A percentile compares a stretch with the other conserved stretches of the same genome.
Evolutionary conservation across 2,888 invertebrate species (phyloP).

Genomic region (Seladonia tumulorum): DNA sequence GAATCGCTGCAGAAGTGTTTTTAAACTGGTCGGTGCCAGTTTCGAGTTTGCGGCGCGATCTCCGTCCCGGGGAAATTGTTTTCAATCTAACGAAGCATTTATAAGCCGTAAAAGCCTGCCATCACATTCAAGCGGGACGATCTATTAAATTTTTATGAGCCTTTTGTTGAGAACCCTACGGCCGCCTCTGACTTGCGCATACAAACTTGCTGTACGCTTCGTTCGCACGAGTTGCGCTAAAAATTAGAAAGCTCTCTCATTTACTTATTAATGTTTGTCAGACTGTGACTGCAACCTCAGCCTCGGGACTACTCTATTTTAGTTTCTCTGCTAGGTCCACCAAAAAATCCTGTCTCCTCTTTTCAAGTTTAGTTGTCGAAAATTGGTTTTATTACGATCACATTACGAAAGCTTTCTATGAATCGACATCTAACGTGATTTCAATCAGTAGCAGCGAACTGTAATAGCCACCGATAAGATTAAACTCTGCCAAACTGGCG

Average conservation of each 20-base stretch:
- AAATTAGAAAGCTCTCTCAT: neutral
- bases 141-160: conserved; percentile 82
- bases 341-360: neutral
- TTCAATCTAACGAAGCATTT: conserved; percentile 80
- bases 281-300: neutral
- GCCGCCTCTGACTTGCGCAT: conserved; percentile 27
- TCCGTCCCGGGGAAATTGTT: conserved; percentile 74
- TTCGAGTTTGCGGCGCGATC: conserved; percentile 40
- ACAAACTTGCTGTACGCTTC: conserved; percentile 36
- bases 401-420: neutral
- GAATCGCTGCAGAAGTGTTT: conserved; percentile 38
- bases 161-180: conserved; percentile 65
- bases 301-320: neutral
- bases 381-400: neutral
- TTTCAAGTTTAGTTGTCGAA: no score
- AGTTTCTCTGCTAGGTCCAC: neutral
- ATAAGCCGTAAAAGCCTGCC: conserved; percentile 76
- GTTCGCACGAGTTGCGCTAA: neutral
- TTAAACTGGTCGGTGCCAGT: conserved; percentile 35
- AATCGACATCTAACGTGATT: neutral
- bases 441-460: neutral
- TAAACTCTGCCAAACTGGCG: neutral
- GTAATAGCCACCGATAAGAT: neutral
- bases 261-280: neutral
- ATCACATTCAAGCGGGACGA: conserved; percentile 73